Base-by-base conservation (phyloP, 1,140 invertebrate species). In the Eumaeus atala region DNA sequence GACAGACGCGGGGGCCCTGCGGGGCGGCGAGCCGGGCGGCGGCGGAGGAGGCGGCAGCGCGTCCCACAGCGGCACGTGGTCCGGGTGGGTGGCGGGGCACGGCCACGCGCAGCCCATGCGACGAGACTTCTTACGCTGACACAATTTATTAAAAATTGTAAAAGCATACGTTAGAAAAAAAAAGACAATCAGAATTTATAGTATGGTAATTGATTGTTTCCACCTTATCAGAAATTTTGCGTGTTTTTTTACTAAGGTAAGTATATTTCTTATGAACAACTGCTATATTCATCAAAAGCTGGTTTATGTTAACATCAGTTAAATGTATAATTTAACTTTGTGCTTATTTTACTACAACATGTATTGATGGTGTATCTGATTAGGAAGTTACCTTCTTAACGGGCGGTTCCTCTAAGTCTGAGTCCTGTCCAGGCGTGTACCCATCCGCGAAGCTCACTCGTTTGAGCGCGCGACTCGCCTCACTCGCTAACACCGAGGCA, bases 381-480 rank as follows among this genome's bases (percentile, higher is more conserved):
- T n/a, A n/a, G n/a, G 21, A 28, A 44, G n/a, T 55, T 54, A 84
- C 82, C 78, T 77, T 84, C 21, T 72, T 79, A 12, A 66, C 57
- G 0, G 80, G 77, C 14, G 84, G 78, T 16, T 78, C 73, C 59
- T 88, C 87, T 0, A 71, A 68, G 44, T 88, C 87, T 0, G 87
- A 88, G 67, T 88, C 87, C 57, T 88, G 87, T 9, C 87, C 87
- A 0, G 87, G 87, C 40, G 70, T 72, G 65, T 87, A 87, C 0
- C 87, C 87, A 63, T 88, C 87, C 5, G 87, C 84, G 63, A 88
- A 88, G 50, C 83, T 81, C 5, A 88, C 87, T 4, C 81, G 81
- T 66, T 88, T 88, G 3, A 12, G 28, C 1, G 48, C 61, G 17
- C 78, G 75, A 7, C 33, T 36, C 0, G 34, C 56, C n/a, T 36